Evolutionary conservation across 2,888 invertebrate genomes (phyloP).

Genomic region (Trilocha varians): DNA sequence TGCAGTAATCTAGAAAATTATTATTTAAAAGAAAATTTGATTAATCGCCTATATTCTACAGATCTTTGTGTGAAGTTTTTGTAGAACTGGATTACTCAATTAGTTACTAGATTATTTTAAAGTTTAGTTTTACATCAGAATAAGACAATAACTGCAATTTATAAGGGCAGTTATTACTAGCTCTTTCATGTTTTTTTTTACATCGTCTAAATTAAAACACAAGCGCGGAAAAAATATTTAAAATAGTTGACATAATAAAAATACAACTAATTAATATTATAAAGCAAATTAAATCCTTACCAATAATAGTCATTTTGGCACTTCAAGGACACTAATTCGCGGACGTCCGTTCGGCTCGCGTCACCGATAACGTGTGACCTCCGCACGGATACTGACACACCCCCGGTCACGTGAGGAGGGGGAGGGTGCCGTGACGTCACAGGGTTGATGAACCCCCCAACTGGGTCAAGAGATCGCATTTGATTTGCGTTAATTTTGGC

Average conservation of each 20-base stretch:
- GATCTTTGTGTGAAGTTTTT: too few species aligned
- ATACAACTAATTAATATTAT: neutral
- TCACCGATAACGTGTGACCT: conserved; percentile 55
- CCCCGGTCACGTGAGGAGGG: conserved; percentile 44
- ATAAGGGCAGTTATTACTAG: too few species aligned
- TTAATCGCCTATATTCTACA: too few species aligned
- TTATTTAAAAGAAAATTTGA: too few species aligned
- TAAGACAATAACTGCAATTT: too few species aligned
- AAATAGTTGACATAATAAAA: neutral
- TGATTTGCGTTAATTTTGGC: neutral
- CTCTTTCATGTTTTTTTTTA: too few species aligned
- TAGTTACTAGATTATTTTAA: too few species aligned
- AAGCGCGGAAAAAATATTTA: neutral
- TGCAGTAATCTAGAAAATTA: too few species aligned
- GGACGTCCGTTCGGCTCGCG: conserved; percentile 41
- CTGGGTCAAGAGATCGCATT: conserved; percentile 40
- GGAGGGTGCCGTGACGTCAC: conserved; percentile 56
- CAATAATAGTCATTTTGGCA: conserved; percentile 50
- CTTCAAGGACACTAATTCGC: conserved; percentile 14
- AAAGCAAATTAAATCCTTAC: conserved; percentile 28
- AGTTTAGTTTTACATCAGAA: too few species aligned
- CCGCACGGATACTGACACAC: conserved; percentile 53
- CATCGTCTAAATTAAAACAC: too few species aligned
- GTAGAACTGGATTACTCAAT: too few species aligned
- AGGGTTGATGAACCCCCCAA: conserved; percentile 60